Evolutionary conservation across 2,888 invertebrate species (phyloP).

Genomic region (Mechanitis messenoides): DNA sequence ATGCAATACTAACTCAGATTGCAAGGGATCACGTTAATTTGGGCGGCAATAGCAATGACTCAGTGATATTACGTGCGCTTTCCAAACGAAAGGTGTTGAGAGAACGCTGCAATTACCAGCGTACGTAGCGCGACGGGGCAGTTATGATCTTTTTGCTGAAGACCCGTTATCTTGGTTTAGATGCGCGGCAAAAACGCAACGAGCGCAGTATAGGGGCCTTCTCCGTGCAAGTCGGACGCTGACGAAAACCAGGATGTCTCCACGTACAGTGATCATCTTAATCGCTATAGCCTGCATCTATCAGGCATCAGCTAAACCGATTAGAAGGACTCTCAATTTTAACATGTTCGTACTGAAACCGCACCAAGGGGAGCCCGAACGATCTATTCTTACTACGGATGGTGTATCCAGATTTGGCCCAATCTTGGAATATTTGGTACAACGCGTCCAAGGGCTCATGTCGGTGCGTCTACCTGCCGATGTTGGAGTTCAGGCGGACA

Average conservation of each 20-base stretch:
- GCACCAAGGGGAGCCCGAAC: constrained; percentile 49
- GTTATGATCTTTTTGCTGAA: constrained; percentile 72
- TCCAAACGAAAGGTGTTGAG: constrained; percentile 74
- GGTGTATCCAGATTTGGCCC: constrained; percentile 79
- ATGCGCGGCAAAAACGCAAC: constrained; percentile 60
- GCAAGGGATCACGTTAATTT: constrained; percentile 32
- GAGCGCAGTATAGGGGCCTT: constrained; percentile 54
- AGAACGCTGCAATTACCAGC: constrained; percentile 65
- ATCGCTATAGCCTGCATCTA: constrained; percentile 47
- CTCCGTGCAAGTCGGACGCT: constrained; percentile 56
- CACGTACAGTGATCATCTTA: constrained; percentile 45
- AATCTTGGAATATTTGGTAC: constrained; percentile 80
- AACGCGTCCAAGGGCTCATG: constrained; percentile 81
- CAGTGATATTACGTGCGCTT: constrained; percentile 69
- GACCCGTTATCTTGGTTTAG: constrained; percentile 70
- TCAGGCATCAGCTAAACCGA: constrained; percentile 51
- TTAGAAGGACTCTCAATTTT: constrained; percentile 64
- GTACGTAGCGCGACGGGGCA: constrained; percentile 55
- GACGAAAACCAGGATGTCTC: constrained; percentile 37
- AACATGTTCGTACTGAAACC: constrained; percentile 67
- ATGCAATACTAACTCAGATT: constrained; percentile 13
- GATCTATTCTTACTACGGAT: constrained; percentile 53
- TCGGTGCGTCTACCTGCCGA: constrained; percentile 79
- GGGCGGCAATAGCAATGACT: constrained; percentile 49
- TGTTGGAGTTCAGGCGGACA: constrained; percentile 48